Base-by-base conservation (phyloP, 1,140 invertebrate genomes). In the Diabrotica undecimpunctata region DNA sequence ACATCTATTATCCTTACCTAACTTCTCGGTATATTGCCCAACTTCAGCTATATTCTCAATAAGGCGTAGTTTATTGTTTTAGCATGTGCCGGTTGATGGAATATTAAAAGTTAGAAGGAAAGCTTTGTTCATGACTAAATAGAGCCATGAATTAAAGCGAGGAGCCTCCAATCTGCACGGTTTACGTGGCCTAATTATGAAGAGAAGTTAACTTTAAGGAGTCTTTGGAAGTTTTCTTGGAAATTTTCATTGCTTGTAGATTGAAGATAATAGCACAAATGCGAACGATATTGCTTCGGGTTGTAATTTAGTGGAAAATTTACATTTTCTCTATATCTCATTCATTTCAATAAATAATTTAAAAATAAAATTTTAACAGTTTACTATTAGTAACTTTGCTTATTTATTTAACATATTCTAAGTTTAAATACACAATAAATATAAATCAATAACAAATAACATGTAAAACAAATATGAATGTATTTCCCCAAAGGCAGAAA, bases 181-280 rank as follows among this genome's bases (percentile, higher is more conserved):
- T 46, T 46, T 46, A 46, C 41, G 41, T 46, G 41, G 41, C 41
- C 41, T 46, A 46, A 46, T 46, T 46, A 46, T 46, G 41, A 46
- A 46, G 8, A 46, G 41, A n/a, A 46, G 41, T 46, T 46, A 46
- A 6, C 41, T 46, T 46, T 46, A 46, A 46, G 41, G 8, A 46
- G 41, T 46, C 41, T 46, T 46, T 5, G 41, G 6, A 46, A 46
- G 41, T 46, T 46, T 46, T 46, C 41, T 46, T 46, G 6, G 41
- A 46, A 46, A 46, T 46, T 46, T 46, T 46, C 41, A 46, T 46
- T 46, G 41, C 41, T 46, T 46, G 41, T 46, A 46, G 41, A 46
- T 46, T 46, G 41, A 46, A 46, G 41, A 46, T 46, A 46, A 46
- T 46, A n/a, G 41, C 41, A 46, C 41, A n/a, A 46, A 46, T n/a